A percentile compares a stretch with the other conserved stretches of the same genome.
phyloP scores from a whole-genome alignment of 1,140 invertebrate species.

The Ceratosolen solmsi region DNA sequence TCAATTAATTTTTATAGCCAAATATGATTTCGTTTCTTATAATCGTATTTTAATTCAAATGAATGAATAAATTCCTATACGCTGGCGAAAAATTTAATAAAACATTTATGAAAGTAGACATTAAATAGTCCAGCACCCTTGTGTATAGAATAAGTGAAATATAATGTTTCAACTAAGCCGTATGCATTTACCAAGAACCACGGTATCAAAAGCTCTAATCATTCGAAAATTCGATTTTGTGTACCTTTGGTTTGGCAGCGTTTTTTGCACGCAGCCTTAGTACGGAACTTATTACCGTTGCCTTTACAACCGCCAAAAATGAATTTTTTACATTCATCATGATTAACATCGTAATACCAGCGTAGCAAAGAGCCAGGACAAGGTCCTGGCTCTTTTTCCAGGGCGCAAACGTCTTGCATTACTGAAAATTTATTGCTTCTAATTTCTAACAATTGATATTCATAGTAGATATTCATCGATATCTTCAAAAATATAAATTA shows the following conservation, averaged over 20 bases:
- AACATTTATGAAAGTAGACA: neutral
- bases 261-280: constrained; percentile 75
- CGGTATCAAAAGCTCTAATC: constrained; percentile 25
- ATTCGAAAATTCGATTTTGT: constrained; percentile 35
- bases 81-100: no score
- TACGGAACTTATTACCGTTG: constrained; percentile 81
- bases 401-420: constrained; percentile 74
- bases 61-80: no score
- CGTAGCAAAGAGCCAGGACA: constrained; percentile 75
- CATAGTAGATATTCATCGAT: no score
- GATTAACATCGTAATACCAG: constrained; percentile 77
- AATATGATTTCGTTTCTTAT: no score
- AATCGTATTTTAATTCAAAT: no score
- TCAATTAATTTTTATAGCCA: no score
- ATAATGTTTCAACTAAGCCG: neutral
- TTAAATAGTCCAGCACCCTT: constrained; percentile 28
- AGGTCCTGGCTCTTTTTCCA: constrained; percentile 74
- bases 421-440: constrained; percentile 62
- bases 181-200: constrained; percentile 27
- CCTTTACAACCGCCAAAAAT: constrained; percentile 79
- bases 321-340: constrained; percentile 76
- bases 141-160: constrained; percentile 18
- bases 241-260: constrained; percentile 71
- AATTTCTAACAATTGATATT: neutral
- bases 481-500: no score